Conservation (phyloP, 2,888 invertebrate genomes). For the Cephalotes varians region DNA sequence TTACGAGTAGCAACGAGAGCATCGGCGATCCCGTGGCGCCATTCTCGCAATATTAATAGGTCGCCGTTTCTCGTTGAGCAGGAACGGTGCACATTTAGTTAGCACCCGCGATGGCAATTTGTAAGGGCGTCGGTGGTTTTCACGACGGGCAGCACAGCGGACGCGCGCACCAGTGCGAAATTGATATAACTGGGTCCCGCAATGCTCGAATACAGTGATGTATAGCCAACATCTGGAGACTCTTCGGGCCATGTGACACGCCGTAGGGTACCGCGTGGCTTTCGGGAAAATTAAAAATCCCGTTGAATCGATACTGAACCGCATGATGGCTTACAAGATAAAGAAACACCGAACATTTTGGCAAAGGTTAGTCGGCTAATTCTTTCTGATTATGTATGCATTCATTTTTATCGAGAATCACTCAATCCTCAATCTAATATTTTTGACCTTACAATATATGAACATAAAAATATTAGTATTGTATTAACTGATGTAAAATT, state of each 20-base stretch:
- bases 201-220: constrained; percentile 68
- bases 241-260: constrained; percentile 50
- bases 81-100: constrained; percentile 67
- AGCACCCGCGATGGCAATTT: constrained; percentile 73
- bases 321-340: neutral
- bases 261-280: constrained; percentile 33
- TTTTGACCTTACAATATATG: neutral
- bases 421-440: neutral
- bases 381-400: neutral
- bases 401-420: neutral
- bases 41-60: constrained; percentile 59
- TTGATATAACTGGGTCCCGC: constrained; percentile 61
- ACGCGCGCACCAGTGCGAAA: constrained; percentile 52
- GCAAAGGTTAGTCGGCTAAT: neutral
- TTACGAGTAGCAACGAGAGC: constrained; percentile 27
- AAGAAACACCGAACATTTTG: neutral
- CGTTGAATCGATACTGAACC: constrained; percentile 61
- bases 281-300: constrained; percentile 66
- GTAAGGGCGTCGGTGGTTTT: constrained; percentile 62
- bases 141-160: constrained; percentile 40
- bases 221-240: constrained; percentile 72
- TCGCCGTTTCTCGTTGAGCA: constrained; percentile 64
- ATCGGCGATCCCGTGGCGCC: constrained; percentile 25
- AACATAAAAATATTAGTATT: neutral
- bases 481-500: neutral